phyloP scores from a whole-genome alignment of 2,888 invertebrate species.

The Oegoconia quadripuncta region DNA sequence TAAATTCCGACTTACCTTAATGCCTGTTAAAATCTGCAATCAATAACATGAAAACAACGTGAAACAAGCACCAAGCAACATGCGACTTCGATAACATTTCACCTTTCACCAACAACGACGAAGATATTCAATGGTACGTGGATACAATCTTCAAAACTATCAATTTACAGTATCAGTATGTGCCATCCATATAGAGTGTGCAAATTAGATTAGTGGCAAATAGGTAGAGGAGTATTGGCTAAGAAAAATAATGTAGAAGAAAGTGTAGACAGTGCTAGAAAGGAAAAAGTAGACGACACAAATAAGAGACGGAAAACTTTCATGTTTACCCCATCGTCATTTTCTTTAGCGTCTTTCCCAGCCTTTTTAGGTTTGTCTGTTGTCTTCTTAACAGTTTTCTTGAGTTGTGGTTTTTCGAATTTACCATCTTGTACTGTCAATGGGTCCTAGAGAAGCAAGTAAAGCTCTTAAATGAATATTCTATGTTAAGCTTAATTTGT shows the following conservation, averaged over 20 bases:
- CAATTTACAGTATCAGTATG: too few species aligned
- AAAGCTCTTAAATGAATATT: conserved; percentile 45
- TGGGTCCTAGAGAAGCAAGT: conserved; percentile 66
- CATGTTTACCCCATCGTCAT: conserved; percentile 55
- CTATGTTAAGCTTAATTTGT: conserved; percentile 41
- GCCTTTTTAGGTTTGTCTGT: conserved; percentile 60
- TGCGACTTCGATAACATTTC: conserved; percentile 56
- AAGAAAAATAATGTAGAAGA: not conserved
- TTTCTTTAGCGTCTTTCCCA: conserved; percentile 38
- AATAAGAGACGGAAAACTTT: conserved; percentile 25
- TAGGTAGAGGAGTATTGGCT: conserved; percentile 3
- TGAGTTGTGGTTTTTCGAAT: conserved; percentile 70
- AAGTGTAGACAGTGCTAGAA: conserved; percentile 12
- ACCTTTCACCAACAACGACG: conserved; percentile 30
- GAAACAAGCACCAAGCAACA: too few species aligned
- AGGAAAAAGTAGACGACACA: conserved; percentile 39
- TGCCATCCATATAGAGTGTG: too few species aligned
- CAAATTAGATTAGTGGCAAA: too few species aligned
- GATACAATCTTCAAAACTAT: too few species aligned
- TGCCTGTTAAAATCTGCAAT: conserved; percentile 32
- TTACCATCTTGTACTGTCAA: conserved; percentile 67
- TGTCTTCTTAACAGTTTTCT: conserved; percentile 66
- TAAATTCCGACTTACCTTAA: too few species aligned
- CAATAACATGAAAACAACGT: conserved; percentile 39
- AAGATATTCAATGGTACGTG: too few species aligned